Conservation (phyloP, 2,113 vertebrate genomes). For the Alligator sinensis region DNA sequence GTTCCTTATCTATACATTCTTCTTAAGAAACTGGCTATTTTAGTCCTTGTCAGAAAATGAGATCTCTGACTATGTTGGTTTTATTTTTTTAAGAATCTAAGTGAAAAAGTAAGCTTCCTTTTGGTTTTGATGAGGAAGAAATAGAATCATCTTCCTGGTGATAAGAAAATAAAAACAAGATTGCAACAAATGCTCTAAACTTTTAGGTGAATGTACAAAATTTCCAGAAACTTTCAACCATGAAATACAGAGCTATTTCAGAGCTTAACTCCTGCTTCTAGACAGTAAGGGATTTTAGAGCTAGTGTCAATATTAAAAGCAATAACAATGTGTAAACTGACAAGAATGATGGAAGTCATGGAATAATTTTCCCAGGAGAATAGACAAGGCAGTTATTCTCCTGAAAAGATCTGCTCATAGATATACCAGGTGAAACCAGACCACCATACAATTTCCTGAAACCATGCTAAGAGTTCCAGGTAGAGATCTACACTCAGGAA, state of each 20-base stretch:
- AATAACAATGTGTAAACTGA: conserved; percentile 55
- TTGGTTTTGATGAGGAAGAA: conserved; percentile 29
- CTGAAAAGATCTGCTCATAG: conserved; percentile 28
- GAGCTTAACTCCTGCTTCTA: conserved; percentile 71
- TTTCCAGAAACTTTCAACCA: conserved; percentile 11
- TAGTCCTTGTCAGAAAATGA: not conserved
- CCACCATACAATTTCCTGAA: conserved; percentile 12
- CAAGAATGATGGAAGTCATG: conserved; percentile 50
- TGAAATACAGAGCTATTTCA: conserved; percentile 38
- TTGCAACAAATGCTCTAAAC: conserved; percentile 35
- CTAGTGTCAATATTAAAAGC: not conserved
- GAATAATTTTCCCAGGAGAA: conserved; percentile 39
- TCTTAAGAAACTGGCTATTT: not conserved
- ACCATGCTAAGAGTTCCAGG: not conserved
- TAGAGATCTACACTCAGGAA: not conserved
- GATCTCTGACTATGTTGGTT: not conserved
- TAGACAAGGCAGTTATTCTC: not conserved
- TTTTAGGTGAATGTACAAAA: conserved; percentile 57
- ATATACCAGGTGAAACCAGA: not conserved
- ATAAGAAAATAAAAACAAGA: conserved; percentile 40
- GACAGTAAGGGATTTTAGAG: not conserved
- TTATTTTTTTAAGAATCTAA: not conserved
- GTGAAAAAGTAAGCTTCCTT: conserved; percentile 4
- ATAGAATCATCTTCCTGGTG: conserved; percentile 49
- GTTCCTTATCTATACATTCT: not conserved